Evolutionary conservation across 2,797 vertebrate genomes (phyloP), one percentile per base, ranked within the genome.

Genomic region (Sitta carolinensis): DNA sequence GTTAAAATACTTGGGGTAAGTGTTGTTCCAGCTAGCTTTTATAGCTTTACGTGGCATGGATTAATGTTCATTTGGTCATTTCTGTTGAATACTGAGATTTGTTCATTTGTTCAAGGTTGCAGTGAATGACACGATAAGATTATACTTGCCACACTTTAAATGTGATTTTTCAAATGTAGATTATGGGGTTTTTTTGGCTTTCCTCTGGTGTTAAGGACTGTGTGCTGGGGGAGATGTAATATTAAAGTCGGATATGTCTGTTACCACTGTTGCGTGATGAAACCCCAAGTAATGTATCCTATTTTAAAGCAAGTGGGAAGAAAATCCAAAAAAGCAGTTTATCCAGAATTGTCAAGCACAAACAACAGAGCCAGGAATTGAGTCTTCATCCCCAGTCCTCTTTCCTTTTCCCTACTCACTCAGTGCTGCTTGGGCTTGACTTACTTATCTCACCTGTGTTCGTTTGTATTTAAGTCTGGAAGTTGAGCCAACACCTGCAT

Each of bases 1-100:
- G 55, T 97, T 98, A 70, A 98, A 97, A 80, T 98, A 98, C 95
- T 96, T 99, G 95, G 95, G 98, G 99, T 99, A 97, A 97, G 98
- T 98, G 77, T 74, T 67, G 13, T 87, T 92, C 42, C 50, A 63
- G 26, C 21, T 90, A 72, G 40, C 26, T 59, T 36, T 36, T 14
- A 50, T 26, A 58, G 25, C 64, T 42, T 51, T 93, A 23, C 63
- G 36, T 23, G 70, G 19, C 21, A 67, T 76, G 9, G 32, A 30
- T 59, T 74, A 54, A 52, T 72, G 42, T 68, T 45, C 22, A 13
- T 82, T 50, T 48, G 30, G 42, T 52, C 27, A 61, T 62, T 89
- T 50, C n/a, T 93, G 2, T 48, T 92, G 67, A 89, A 47, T 51
- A 48, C 18, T 57, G 51, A 70, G 38, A 67, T 72, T 76, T 90